Evolutionary conservation across 2,113 vertebrate species (phyloP).

Genomic region (Gymnarchus niloticus): DNA sequence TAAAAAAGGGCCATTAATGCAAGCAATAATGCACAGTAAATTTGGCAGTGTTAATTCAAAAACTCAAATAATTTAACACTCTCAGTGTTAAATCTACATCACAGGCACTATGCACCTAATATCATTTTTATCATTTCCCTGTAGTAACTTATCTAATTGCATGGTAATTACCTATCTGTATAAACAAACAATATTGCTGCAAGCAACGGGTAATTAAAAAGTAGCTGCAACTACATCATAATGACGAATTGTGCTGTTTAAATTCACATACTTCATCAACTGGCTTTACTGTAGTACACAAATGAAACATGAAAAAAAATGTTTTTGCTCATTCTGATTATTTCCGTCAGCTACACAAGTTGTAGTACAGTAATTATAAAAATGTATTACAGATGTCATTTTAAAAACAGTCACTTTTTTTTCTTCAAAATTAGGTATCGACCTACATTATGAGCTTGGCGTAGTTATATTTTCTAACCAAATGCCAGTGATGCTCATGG

Average conservation of each 20-base stretch:
- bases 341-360: neutral
- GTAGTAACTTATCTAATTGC: constrained; percentile 2
- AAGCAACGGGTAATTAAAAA: constrained; percentile 6
- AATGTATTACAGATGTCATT: constrained; percentile 1
- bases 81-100: constrained; percentile 9
- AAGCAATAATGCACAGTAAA: neutral
- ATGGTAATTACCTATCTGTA: constrained; percentile 1
- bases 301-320: neutral
- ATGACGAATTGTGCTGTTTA: neutral
- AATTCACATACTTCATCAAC: neutral
- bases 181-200: constrained; percentile 5
- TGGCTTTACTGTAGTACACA: neutral
- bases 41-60: constrained; percentile 10
- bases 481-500: neutral
- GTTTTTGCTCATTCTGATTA: neutral
- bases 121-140: constrained; percentile 1
- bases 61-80: neutral
- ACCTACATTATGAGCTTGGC: neutral
- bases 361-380: neutral
- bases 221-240: neutral
- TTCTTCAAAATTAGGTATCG: neutral
- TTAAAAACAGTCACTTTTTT: neutral
- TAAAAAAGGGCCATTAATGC: neutral
- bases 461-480: neutral
- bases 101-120: neutral